A percentile compares a stretch with the other conserved stretches of the same genome.
phyloP scores from a whole-genome alignment of 2,113 vertebrate species.

The Ciconia boyciana region DNA sequence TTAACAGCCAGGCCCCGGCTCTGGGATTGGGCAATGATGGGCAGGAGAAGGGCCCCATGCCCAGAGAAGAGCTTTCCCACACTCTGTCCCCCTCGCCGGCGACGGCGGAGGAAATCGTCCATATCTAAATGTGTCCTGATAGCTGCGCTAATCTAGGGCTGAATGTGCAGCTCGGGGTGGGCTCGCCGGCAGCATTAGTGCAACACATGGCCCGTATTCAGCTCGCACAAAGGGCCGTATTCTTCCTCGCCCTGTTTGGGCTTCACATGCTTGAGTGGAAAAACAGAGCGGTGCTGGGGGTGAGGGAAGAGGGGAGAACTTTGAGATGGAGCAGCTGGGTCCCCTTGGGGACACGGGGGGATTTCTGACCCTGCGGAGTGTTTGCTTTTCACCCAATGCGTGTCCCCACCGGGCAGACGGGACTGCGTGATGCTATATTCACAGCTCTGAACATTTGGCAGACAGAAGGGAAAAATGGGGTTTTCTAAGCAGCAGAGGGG shows the following conservation, averaged over 20 bases:
- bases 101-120: slow-evolving; percentile 85
- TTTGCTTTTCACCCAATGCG: fast-evolving
- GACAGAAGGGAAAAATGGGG: background rate
- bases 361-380: background rate
- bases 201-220: slow-evolving; percentile 84
- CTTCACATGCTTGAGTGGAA: background rate
- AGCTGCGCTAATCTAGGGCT: slow-evolving; percentile 83
- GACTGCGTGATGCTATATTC: fast-evolving
- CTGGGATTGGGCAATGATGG: slow-evolving; percentile 38
- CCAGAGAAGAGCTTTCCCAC: slow-evolving; percentile 80
- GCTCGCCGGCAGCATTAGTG: slow-evolving; percentile 79
- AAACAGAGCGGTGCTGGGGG: background rate
- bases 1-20: slow-evolving; percentile 41
- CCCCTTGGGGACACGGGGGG: background rate
- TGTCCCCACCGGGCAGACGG: background rate
- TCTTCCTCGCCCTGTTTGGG: slow-evolving; percentile 44
- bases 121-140: slow-evolving; percentile 83
- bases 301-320: background rate
- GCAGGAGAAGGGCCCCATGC: slow-evolving; percentile 38
- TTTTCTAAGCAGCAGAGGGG: background rate
- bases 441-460: background rate
- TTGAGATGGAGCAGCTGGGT: slow-evolving; percentile 22
- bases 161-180: slow-evolving; percentile 80
- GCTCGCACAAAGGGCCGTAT: slow-evolving; percentile 77
- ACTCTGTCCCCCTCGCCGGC: slow-evolving; percentile 65